phyloP scores from a whole-genome alignment of 2,888 invertebrate species.

The Himalopsyche kuldschensis region DNA sequence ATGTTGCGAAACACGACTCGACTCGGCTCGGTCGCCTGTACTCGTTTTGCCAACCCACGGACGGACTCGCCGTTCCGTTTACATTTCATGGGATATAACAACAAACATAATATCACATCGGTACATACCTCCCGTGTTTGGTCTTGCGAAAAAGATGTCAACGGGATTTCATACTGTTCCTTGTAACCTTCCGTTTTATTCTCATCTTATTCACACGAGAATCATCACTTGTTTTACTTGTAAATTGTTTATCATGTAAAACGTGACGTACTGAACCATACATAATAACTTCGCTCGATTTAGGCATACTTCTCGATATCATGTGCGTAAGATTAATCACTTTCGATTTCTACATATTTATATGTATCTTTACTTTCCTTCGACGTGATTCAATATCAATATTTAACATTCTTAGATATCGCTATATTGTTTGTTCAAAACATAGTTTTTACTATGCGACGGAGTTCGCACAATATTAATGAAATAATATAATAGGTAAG shows the following conservation, averaged over 20 bases:
- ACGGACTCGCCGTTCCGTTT: slow-evolving; percentile 1
- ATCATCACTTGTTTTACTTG: neutral
- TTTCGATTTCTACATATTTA: slow-evolving; percentile 25
- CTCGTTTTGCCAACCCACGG: slow-evolving; percentile 52
- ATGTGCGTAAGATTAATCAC: slow-evolving; percentile 9
- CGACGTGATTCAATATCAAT: slow-evolving; percentile 6
- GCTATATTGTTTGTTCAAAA: neutral
- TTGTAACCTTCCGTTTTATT: slow-evolving; percentile 11
- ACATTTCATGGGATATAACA: slow-evolving; percentile 10
- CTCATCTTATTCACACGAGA: neutral
- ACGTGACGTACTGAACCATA: neutral
- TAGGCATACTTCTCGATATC: neutral
- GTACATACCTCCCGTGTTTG: neutral
- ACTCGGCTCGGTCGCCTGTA: slow-evolving; percentile 49
- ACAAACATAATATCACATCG: slow-evolving; percentile 3
- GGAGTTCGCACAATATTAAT: neutral
- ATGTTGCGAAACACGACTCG: slow-evolving; percentile 58
- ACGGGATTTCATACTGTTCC: neutral
- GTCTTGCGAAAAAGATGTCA: slow-evolving; percentile 14
- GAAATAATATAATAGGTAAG: neutral
- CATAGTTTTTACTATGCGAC: neutral
- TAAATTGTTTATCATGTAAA: neutral
- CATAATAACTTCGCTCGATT: neutral
- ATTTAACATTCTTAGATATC: neutral
- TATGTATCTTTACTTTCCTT: slow-evolving; percentile 18